Conservation (phyloP, 2,888 invertebrate genomes). For the Iphiclides podalirius region DNA sequence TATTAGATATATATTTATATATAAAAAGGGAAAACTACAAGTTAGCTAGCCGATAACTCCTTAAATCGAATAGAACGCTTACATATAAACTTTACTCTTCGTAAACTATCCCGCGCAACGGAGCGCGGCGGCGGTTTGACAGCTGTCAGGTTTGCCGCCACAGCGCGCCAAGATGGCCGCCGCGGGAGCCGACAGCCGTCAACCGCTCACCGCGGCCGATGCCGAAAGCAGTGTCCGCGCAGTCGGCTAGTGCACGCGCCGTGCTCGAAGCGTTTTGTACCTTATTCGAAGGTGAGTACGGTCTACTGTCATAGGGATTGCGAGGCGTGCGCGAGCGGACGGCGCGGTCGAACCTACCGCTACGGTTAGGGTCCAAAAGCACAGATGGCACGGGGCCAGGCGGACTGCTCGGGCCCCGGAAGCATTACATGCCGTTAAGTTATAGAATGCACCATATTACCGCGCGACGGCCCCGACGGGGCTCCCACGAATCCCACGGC, state of each 20-base stretch:
- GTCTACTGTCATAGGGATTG: background rate
- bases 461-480: conserved; percentile 18
- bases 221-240: conserved; percentile 5
- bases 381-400: conserved; percentile 58
- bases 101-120: conserved; percentile 23
- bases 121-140: conserved; percentile 16
- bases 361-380: conserved; percentile 56
- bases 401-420: conserved; percentile 36
- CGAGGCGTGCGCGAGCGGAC: background rate
- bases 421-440: conserved; percentile 65
- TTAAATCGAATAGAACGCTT: conserved; percentile 45
- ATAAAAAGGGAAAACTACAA: conserved; percentile 37
- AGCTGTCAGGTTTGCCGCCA: conserved; percentile 13
- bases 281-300: background rate
- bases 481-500: too few relatives aligned
- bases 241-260: background rate
- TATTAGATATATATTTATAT: background rate
- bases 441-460: conserved; percentile 47
- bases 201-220: background rate
- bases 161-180: background rate
- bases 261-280: background rate
- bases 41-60: conserved; percentile 46
- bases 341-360: background rate
- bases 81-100: conserved; percentile 42
- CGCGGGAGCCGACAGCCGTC: conserved; percentile 10